Conservation (phyloP, 2,113 vertebrate genomes). For the Gopherus flavomarginatus region DNA sequence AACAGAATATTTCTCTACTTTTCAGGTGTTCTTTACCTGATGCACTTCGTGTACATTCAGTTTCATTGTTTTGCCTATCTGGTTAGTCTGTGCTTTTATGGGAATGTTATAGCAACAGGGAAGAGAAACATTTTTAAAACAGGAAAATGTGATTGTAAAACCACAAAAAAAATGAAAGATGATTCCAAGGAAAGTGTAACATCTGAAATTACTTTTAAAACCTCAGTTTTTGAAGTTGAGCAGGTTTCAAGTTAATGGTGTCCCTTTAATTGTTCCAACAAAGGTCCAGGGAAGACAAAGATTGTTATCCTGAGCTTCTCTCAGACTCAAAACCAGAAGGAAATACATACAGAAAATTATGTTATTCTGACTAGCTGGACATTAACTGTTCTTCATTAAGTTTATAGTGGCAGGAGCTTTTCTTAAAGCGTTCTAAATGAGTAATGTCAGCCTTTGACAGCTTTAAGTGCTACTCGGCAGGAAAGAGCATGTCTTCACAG, state of each 20-base stretch:
- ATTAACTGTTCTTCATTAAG: neutral
- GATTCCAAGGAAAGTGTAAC: neutral
- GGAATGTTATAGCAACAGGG: neutral
- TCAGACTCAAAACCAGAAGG: neutral
- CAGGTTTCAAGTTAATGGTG: neutral
- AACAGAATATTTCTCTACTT: neutral
- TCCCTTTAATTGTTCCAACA: neutral
- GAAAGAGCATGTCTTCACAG: slow-evolving; percentile 10
- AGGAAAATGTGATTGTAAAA: neutral
- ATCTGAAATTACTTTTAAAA: neutral
- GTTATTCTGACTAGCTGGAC: neutral
- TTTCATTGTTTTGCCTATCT: neutral
- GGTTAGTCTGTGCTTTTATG: neutral
- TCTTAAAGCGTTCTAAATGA: slow-evolving; percentile 30
- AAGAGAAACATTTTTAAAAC: neutral
- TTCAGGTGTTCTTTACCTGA: neutral
- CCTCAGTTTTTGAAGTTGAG: neutral
- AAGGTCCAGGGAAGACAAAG: neutral
- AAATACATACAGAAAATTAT: neutral
- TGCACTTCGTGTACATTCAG: neutral
- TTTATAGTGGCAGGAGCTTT: neutral
- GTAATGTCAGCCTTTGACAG: slow-evolving; percentile 1
- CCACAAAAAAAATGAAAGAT: neutral
- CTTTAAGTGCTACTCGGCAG: slow-evolving; percentile 22
- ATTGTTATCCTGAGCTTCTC: neutral